A percentile compares a stretch with the other conserved stretches of the same genome.
Conservation (phyloP, 2,888 invertebrate species). For the Ectemnius lituratus region DNA sequence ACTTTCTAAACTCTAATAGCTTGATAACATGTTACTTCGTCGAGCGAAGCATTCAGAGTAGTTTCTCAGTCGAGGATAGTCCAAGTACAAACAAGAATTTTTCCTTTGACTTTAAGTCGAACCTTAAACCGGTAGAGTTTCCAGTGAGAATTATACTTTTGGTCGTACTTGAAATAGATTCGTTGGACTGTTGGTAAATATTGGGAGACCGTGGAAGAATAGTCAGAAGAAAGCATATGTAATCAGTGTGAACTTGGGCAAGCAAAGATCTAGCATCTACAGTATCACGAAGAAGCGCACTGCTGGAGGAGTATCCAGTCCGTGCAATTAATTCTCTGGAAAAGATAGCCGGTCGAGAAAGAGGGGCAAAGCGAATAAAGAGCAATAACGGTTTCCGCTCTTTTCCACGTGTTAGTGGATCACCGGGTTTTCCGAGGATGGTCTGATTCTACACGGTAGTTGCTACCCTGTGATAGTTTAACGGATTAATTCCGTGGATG, state of each 20-base stretch:
- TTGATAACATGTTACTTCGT: too few relatives aligned
- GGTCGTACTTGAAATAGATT: too few relatives aligned
- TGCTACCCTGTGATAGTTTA: conserved; percentile 20
- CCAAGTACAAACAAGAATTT: too few relatives aligned
- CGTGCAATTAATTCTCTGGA: conserved; percentile 14
- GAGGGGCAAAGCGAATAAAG: conserved; percentile 23
- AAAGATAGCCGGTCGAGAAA: conserved; percentile 30
- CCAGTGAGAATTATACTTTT: too few relatives aligned
- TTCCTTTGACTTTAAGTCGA: too few relatives aligned
- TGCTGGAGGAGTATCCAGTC: too few relatives aligned
- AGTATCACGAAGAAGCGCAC: too few relatives aligned
- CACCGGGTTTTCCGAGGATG: conserved; percentile 47
- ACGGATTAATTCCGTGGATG: conserved; percentile 1
- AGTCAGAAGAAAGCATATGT: conserved; percentile 22
- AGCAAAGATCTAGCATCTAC: too few relatives aligned
- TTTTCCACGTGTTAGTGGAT: conserved; percentile 57
- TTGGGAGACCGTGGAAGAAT: neutral
- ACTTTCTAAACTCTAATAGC: too few relatives aligned
- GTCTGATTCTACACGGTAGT: conserved; percentile 22
- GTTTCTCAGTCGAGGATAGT: too few relatives aligned
- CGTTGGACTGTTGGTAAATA: conserved; percentile 14
- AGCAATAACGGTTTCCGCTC: conserved; percentile 44
- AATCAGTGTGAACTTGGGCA: neutral
- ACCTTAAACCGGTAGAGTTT: too few relatives aligned
- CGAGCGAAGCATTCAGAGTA: too few relatives aligned